Evolutionary conservation across 1,140 invertebrate species (phyloP).

Genomic region (Paracyclopina nana): DNA sequence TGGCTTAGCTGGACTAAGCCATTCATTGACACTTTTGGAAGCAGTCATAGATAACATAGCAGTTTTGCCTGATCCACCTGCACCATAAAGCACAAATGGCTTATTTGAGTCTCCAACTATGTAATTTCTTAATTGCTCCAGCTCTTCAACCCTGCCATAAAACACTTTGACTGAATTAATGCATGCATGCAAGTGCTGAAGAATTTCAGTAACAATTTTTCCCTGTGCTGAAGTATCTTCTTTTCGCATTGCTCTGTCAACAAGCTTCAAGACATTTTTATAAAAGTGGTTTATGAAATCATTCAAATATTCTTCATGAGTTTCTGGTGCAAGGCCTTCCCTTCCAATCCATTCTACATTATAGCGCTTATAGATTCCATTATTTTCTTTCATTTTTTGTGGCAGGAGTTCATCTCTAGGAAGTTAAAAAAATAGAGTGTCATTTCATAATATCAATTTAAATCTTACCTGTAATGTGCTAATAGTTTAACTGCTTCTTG

Average conservation of each 20-base stretch:
- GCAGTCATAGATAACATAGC: slow-evolving; percentile 82
- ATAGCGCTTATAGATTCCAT: slow-evolving; percentile 63
- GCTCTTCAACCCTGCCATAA: slow-evolving; percentile 70
- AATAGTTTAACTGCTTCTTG: slow-evolving; percentile 76
- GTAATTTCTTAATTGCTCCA: slow-evolving; percentile 59
- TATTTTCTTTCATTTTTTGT: slow-evolving; percentile 57
- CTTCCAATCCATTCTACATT: slow-evolving; percentile 92
- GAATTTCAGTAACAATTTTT: slow-evolving; percentile 80
- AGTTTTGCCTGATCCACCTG: slow-evolving; percentile 92
- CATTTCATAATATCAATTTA: too few species aligned
- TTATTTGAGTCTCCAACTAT: slow-evolving; percentile 58
- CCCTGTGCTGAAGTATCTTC: slow-evolving; percentile 82
- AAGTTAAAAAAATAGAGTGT: too few species aligned
- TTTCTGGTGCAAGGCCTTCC: slow-evolving; percentile 76
- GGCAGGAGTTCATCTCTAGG: slow-evolving; percentile 66
- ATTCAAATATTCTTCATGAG: slow-evolving; percentile 79
- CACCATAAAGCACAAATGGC: slow-evolving; percentile 80
- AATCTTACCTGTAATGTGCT: slow-evolving; percentile 64
- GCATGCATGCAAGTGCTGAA: slow-evolving; percentile 89
- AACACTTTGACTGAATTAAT: slow-evolving; percentile 89
- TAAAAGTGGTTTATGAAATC: slow-evolving; percentile 92
- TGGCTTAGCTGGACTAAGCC: slow-evolving; percentile 48
- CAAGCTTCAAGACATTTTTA: slow-evolving; percentile 72
- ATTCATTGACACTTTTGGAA: slow-evolving; percentile 44
- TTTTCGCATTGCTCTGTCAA: slow-evolving; percentile 81